Evolutionary conservation across 2,888 invertebrate genomes (phyloP), one percentile per base, ranked within the genome.

Genomic region (Escarpia spicata): DNA sequence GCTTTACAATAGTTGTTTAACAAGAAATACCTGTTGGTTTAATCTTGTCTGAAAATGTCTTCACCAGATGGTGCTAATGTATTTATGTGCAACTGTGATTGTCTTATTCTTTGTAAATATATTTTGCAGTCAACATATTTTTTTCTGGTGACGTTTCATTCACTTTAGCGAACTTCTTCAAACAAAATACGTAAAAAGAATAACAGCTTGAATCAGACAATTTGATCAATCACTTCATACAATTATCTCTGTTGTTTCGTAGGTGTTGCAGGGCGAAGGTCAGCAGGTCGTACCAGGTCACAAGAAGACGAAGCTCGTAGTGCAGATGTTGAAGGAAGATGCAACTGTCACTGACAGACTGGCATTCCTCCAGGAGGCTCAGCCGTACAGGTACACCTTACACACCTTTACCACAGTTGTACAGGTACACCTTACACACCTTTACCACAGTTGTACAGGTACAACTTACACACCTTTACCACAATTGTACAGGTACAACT

Each of bases 231-330:
- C 37, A 37, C 37, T 37, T 45, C 15, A 9, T 75, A 75, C 75
- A 75, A 75, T 26, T 26, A 44, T 31, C 37, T 19, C 37, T 19
- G 12, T n/a, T 91, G 26, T 92, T 31, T n/a, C 3, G 10, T 95
- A 98, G 97, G 98, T 98, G 31, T 98, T 98, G 6, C 98, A 98
- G 96, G 98, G 98, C 10, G 98, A 98, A 95, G 97, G 98, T 2
- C 97, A 97, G 94, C 96, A 96, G 91, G 96, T 97, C 95, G 96
- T 95, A 45, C 94, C 94, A 93, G 95, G 95, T 75, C 94, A 95
- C 93, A 95, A 96, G 95, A 95, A 95, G 91, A 97, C 96, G 6
- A 97, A 97, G 45, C 98, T 98, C n/a, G 97, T 98, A n/a, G 98
- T 98, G 8, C 97, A 98, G 96, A 98, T 98, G 93, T 97, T 98